Evolutionary conservation across 2,888 invertebrate genomes (phyloP).

Genomic region (Drosophila merina): DNA sequence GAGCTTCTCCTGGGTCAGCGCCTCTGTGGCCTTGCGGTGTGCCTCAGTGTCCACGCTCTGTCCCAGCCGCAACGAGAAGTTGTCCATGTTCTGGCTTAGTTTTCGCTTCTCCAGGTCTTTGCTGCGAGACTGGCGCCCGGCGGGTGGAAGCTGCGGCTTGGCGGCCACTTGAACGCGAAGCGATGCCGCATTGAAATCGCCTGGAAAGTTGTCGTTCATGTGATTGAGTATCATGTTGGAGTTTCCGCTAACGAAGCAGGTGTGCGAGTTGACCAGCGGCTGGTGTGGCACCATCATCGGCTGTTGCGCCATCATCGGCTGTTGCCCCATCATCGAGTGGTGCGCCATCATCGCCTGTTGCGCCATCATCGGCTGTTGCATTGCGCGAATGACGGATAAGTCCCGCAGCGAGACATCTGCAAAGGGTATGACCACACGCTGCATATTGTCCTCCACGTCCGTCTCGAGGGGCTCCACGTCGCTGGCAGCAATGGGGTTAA

Average conservation of each 20-base stretch:
- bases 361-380: conserved; percentile 4
- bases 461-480: conserved; percentile 83
- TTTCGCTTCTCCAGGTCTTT: conserved; percentile 83
- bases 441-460: conserved; percentile 80
- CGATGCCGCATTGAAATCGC: conserved; percentile 29
- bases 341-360: neutral
- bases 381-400: conserved; percentile 3
- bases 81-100: conserved; percentile 84
- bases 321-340: neutral
- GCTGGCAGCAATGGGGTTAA: conserved; percentile 83
- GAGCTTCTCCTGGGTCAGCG: conserved; percentile 57
- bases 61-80: conserved; percentile 83
- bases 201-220: conserved; percentile 81
- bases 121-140: conserved; percentile 70
- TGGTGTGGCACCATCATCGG: conserved; percentile 10
- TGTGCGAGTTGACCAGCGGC: conserved; percentile 75
- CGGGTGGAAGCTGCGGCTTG: conserved; percentile 35
- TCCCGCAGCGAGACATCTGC: conserved; percentile 73
- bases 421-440: conserved; percentile 80
- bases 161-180: conserved; percentile 12
- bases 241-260: conserved; percentile 82
- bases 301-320: neutral
- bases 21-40: conserved; percentile 70
- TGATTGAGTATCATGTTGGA: conserved; percentile 83
- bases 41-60: conserved; percentile 75